Evolutionary conservation across 1,140 invertebrate species (phyloP).

Genomic region (Zaprionus nigranus): DNA sequence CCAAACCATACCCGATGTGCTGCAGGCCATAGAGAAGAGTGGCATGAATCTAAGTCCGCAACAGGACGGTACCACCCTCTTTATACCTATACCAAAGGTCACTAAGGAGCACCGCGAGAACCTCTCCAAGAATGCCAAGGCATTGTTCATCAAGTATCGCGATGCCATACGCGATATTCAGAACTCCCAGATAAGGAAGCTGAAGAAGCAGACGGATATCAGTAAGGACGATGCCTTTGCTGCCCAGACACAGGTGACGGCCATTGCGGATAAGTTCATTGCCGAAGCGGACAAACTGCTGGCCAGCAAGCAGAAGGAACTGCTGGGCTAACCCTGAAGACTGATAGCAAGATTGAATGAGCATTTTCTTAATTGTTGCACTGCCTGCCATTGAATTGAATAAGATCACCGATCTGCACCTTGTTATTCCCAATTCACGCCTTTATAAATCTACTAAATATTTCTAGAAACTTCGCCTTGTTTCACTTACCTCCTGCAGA

Average conservation of each 20-base stretch:
- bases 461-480: not conserved
- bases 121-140: slow-evolving; percentile 94
- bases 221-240: slow-evolving; percentile 89
- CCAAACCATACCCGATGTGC: slow-evolving; percentile 91
- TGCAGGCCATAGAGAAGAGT: slow-evolving; percentile 90
- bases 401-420: not conserved
- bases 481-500: slow-evolving; percentile 68
- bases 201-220: slow-evolving; percentile 88
- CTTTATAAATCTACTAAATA: not conserved
- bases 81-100: slow-evolving; percentile 94
- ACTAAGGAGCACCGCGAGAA: slow-evolving; percentile 96
- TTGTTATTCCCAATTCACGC: not conserved
- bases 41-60: slow-evolving; percentile 97
- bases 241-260: slow-evolving; percentile 88
- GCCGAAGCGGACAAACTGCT: slow-evolving; percentile 88
- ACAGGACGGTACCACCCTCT: slow-evolving; percentile 95
- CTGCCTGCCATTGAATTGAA: slow-evolving; percentile 17
- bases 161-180: slow-evolving; percentile 92
- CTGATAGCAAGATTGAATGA: slow-evolving; percentile 16
- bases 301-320: slow-evolving; percentile 89
- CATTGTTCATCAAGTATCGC: slow-evolving; percentile 91
- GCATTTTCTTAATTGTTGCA: slow-evolving; percentile 37
- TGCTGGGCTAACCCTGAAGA: slow-evolving; percentile 85
- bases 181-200: slow-evolving; percentile 89
- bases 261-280: slow-evolving; percentile 88